These are phyloP conservation scores for Chrysomallon squamiferum DNA, from an alignment of 1,140 invertebrate species.

Conservation along the genomic window DNA sequence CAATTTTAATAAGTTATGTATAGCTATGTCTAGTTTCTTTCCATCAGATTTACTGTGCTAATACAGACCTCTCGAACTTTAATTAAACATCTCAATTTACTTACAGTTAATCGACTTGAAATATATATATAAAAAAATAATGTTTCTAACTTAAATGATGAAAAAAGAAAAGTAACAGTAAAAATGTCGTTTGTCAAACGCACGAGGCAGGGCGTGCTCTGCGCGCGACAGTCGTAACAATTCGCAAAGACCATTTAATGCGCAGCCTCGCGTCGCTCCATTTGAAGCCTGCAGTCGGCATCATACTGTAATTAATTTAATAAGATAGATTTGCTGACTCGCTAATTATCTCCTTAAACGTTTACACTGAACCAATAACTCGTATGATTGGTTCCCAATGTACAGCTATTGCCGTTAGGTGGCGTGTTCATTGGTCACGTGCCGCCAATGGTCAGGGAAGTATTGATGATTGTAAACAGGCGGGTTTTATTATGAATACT, in stretches of 20 bases:
- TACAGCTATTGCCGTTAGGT: background rate
- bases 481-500: no score
- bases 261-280: background rate
- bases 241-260: background rate
- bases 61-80: background rate
- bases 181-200: background rate
- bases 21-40: background rate
- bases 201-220: background rate
- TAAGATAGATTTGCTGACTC: slow-evolving; percentile 19
- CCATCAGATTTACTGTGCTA: background rate
- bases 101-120: background rate
- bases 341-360: slow-evolving; percentile 22
- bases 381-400: slow-evolving; percentile 12
- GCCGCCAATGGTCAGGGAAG: background rate
- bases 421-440: background rate
- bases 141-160: background rate
- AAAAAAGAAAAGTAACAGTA: background rate
- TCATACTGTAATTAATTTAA: slow-evolving; percentile 19
- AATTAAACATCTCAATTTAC: background rate
- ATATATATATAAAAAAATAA: background rate
- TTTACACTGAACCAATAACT: slow-evolving; percentile 14
- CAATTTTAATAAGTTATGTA: no score
- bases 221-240: background rate
- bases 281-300: background rate
- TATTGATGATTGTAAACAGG: no score